Evolutionary conservation across 2,888 invertebrate genomes (phyloP), one percentile per base, ranked within the genome.

Genomic region (Drosophila histrio): DNA sequence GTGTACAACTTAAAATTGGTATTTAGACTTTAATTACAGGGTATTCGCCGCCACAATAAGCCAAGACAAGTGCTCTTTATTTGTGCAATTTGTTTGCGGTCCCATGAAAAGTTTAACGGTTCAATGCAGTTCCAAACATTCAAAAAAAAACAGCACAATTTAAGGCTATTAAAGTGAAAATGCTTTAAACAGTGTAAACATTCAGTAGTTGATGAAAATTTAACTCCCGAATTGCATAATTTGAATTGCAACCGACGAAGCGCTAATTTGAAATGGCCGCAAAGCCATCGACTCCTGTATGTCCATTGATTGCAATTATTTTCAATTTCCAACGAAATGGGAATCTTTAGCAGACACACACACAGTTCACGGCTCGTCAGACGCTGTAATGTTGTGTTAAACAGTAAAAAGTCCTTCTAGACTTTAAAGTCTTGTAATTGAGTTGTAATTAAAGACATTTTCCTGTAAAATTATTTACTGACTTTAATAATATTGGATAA

Each of bases 301-400:
- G 74, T 58, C 46, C 57, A 73, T 76, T 81, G 81, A 82, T 81
- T 84, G 76, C 72, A 79, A 79, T 73, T 84, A 80, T 76, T 73
- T 77, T 64, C 24, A 52, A 67, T 72, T 67, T 60, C 46, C 32
- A n/a, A 28, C 56, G 34, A 34, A 59, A 61, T 39, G 11, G 6
- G 19, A 4, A 21, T 21, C 11, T 11, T n/a, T n/a, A n/a, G n/a
- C n/a, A n/a, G n/a, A 5, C 4, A n/a, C 19, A 19, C 2, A 38
- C 11, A n/a, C 11, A 5, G 19, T 17, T 36, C 17, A 17, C 3
- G 15, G 17, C 9, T 17, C 28, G 17, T 5, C 34, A 41, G n/a
- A 7, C 1, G 41, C 3, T 11, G 5, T n/a, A 15, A 44, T 43
- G 3, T 43, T 2, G 9, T 43, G 24, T 24, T 22, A 8, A 13